Conservation (phyloP, 2,888 invertebrate species). For the Meliscaeva auricollis region DNA sequence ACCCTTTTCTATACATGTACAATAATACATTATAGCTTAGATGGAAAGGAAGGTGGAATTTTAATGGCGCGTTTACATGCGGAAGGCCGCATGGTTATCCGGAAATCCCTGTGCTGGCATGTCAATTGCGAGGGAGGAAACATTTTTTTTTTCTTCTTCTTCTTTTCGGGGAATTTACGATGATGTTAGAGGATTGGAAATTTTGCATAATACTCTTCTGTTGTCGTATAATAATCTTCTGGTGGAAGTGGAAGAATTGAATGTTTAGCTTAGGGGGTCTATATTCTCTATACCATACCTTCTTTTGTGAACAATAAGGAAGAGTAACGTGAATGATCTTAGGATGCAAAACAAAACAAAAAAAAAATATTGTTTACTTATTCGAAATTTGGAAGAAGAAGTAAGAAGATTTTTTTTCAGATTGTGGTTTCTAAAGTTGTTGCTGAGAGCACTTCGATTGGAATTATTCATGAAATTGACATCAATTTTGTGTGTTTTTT, state of each 20-base stretch:
- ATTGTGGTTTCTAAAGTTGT: slow-evolving; percentile 12
- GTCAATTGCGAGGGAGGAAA: slow-evolving; percentile 38
- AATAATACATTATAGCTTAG: no score
- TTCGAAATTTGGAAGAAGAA: slow-evolving; percentile 16
- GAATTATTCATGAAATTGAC: slow-evolving; percentile 45
- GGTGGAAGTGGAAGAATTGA: neutral
- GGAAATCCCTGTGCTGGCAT: slow-evolving; percentile 28
- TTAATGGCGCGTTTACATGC: slow-evolving; percentile 69
- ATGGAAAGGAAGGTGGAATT: slow-evolving; percentile 66
- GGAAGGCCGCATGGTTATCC: slow-evolving; percentile 46
- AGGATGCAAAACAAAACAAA: neutral
- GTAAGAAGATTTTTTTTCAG: slow-evolving; percentile 13
- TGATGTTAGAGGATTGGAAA: slow-evolving; percentile 30
- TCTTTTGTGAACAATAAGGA: slow-evolving; percentile 10
- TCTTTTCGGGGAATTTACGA: slow-evolving; percentile 31
- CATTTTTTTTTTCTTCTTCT: neutral
- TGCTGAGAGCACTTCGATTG: slow-evolving; percentile 35
- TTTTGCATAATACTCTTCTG: slow-evolving; percentile 26
- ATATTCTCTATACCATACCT: neutral
- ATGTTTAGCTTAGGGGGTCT: slow-evolving; percentile 10
- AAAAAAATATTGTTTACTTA: slow-evolving; percentile 17
- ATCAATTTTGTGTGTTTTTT: slow-evolving; percentile 16
- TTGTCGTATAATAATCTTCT: neutral
- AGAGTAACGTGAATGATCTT: slow-evolving; percentile 24
- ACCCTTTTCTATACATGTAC: neutral